phyloP scores from a whole-genome alignment of 2,113 vertebrate species.

The Terrapene triunguis region DNA sequence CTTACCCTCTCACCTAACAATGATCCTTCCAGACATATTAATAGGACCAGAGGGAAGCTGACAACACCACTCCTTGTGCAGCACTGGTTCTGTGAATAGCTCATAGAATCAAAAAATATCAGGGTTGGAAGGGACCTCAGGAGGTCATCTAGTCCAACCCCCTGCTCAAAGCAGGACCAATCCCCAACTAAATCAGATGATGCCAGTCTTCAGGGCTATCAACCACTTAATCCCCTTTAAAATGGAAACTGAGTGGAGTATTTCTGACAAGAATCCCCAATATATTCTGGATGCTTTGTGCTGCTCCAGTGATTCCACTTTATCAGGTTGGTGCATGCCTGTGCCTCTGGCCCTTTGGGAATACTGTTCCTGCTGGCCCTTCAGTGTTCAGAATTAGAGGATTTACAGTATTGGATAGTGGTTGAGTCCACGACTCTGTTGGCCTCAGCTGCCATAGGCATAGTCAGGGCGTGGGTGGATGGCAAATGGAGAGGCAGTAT shows the following conservation, averaged over 20 bases:
- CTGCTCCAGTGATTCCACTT: background rate
- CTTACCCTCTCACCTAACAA: background rate
- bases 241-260: background rate
- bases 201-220: background rate
- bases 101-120: too few relatives aligned
- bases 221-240: background rate
- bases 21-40: background rate
- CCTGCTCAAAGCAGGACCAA: too few relatives aligned
- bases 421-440: background rate
- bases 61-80: background rate
- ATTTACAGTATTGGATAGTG: background rate
- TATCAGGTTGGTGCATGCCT: background rate
- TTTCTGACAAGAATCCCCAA: background rate
- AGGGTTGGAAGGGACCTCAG: too few relatives aligned
- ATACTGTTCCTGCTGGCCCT: background rate
- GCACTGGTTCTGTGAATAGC: background rate
- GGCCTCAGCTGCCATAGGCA: background rate
- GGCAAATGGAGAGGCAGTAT: background rate
- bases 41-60: background rate
- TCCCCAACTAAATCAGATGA: background rate
- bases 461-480: background rate
- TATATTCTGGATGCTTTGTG: background rate
- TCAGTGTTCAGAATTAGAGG: background rate
- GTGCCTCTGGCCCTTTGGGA: background rate
- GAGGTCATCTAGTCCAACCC: too few relatives aligned